Percentiles rank a stretch among this genome's conserved stretches.
Conservation (phyloP, 2,888 invertebrate species). For the Andrena flavipes region DNA sequence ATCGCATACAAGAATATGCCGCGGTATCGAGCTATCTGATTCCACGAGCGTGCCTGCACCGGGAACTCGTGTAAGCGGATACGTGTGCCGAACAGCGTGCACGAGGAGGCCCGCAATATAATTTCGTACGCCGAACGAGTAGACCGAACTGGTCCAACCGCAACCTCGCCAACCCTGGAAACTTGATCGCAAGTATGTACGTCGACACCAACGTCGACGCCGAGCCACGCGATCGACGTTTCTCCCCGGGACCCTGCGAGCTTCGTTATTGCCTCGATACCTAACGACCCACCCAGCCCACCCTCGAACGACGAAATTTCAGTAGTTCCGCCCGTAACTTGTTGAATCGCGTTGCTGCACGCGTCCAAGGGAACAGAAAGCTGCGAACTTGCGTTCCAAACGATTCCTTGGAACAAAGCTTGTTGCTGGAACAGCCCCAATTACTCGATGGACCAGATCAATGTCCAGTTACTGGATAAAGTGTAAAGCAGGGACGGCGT, state of each 20-base stretch:
- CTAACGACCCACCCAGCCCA: neutral
- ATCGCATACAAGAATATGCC: conserved; percentile 11
- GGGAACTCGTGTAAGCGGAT: conserved; percentile 33
- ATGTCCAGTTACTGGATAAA: no score
- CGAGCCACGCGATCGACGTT: conserved; percentile 26
- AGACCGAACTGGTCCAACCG: conserved; percentile 31
- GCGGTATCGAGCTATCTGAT: conserved; percentile 43
- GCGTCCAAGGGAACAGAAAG: neutral
- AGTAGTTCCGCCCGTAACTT: conserved; percentile 23
- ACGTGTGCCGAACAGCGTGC: conserved; percentile 10
- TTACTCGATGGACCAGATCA: no score
- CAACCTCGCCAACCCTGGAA: conserved; percentile 32
- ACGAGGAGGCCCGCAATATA: conserved; percentile 33
- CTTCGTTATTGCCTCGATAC: conserved; percentile 24
- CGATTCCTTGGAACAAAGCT: no score
- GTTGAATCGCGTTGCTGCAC: conserved; percentile 27
- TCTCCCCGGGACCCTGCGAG: neutral
- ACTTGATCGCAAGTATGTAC: conserved; percentile 34
- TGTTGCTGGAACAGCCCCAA: no score
- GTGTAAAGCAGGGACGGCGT: no score
- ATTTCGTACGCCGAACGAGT: conserved; percentile 47
- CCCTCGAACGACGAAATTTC: conserved; percentile 11
- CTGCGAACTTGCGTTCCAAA: neutral
- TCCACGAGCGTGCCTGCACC: conserved; percentile 11
- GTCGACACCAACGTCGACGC: conserved; percentile 16